Evolutionary conservation across 2,888 invertebrate species (phyloP), one percentile per base, ranked within the genome.

Genomic region (Drosophila ochracea): DNA sequence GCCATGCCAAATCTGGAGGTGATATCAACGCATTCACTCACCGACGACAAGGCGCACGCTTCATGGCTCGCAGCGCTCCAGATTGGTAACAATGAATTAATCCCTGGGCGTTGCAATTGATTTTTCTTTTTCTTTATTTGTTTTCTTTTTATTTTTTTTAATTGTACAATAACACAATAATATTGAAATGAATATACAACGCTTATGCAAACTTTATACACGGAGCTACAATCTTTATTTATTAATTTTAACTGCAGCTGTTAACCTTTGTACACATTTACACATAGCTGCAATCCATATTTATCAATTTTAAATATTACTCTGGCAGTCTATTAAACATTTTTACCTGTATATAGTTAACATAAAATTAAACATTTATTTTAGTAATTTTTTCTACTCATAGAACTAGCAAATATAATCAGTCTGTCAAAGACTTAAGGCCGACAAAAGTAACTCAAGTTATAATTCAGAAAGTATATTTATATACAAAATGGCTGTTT

Each of bases 1-100:
- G 78, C 76, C 83, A 85, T 88, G 77, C 83, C 85, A 81, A 87
- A 84, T 84, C 71, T 71, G 78, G 67, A 64, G 70, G 72, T 73
- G 69, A 80, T 78, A 70, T 47, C 47, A 64, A 63, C 30, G 50
- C 55, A 35, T 37, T 53, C 57, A 64, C 61, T 63, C 35, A 25
- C 33, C 41, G 41, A 35, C 52, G 50, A 61, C 63, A 70, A 49
- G 60, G 13, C 50, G 64, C 79, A 79, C 73, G 73, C 78, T 66
- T 79, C 76, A 69, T 68, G 73, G 68, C 76, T 53, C 57, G 28
- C 63, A 64, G 19, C 53, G 25, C 25, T 10, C 50, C 28, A 39
- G 13, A n/a, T 58, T 57, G 35, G 25, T 50, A 60, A 76, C 65
- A 69, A 73, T 68, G 43, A 37, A 37, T 11, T 50, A 53, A 52